Evolutionary conservation across 2,113 vertebrate species (phyloP).

Genomic region (Pterocles gutturalis): DNA sequence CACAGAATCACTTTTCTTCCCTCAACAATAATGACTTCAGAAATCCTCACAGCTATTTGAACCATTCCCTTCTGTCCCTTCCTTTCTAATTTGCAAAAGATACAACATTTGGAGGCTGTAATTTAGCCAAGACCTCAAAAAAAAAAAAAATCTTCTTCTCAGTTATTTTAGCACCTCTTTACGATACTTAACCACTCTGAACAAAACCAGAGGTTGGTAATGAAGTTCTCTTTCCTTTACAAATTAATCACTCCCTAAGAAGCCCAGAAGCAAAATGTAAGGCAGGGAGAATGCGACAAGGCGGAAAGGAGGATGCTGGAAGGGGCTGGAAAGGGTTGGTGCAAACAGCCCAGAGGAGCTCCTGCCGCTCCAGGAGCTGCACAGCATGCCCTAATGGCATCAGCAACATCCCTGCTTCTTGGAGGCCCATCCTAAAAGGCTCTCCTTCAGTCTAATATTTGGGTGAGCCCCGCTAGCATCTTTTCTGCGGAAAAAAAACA

Average conservation of each 20-base stretch:
- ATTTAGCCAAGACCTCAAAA: background rate
- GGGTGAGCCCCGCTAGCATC: background rate
- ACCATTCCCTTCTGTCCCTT: background rate
- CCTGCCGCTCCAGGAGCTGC: background rate
- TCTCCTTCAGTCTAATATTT: background rate
- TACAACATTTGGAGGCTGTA: background rate
- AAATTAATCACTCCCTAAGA: background rate
- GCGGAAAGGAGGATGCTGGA: background rate
- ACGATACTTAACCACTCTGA: background rate
- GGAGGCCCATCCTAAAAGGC: background rate
- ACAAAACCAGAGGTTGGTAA: background rate
- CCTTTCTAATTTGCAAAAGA: background rate
- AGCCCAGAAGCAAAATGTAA: background rate
- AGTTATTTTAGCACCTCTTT: background rate
- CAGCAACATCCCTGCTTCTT: background rate
- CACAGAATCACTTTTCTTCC: background rate
- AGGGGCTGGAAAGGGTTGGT: background rate
- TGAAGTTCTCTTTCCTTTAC: background rate
- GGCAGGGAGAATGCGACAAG: background rate
- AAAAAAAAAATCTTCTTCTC: background rate
- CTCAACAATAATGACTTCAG: background rate
- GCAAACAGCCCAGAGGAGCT: background rate
- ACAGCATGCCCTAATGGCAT: background rate
- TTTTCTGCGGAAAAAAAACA: background rate
- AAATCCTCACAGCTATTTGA: background rate